Conservation (phyloP, 2,797 vertebrate genomes). For the Sebastes flavidus region DNA sequence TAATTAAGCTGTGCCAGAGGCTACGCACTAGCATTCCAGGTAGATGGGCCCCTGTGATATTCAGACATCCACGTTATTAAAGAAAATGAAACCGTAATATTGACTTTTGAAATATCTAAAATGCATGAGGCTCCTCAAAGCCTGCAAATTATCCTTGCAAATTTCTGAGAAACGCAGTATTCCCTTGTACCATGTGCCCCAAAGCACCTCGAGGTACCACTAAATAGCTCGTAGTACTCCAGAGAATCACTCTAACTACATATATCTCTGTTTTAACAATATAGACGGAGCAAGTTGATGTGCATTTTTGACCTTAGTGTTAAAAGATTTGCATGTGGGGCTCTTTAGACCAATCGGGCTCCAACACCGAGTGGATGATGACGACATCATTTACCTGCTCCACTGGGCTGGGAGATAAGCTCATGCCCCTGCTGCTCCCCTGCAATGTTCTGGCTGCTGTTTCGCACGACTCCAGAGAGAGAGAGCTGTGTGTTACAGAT, state of each 20-base stretch:
- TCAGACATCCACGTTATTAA: slow-evolving; percentile 63
- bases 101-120: slow-evolving; percentile 49
- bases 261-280: neutral
- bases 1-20: slow-evolving; percentile 94
- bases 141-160: slow-evolving; percentile 37
- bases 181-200: slow-evolving; percentile 11
- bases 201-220: slow-evolving; percentile 26
- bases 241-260: slow-evolving; percentile 6
- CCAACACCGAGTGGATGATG: slow-evolving; percentile 64
- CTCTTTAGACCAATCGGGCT: slow-evolving; percentile 57
- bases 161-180: slow-evolving; percentile 4
- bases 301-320: slow-evolving; percentile 40
- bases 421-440: slow-evolving; percentile 72
- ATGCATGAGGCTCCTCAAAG: slow-evolving; percentile 7
- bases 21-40: slow-evolving; percentile 91
- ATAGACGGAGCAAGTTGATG: slow-evolving; percentile 2
- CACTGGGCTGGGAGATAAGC: slow-evolving; percentile 79
- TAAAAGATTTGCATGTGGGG: slow-evolving; percentile 38
- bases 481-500: slow-evolving; percentile 67
- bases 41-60: slow-evolving; percentile 77
- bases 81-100: slow-evolving; percentile 60
- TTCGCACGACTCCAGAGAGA: slow-evolving; percentile 60
- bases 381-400: slow-evolving; percentile 80
- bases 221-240: neutral
- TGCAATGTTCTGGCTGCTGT: slow-evolving; percentile 70